Conservation (phyloP, 2,888 invertebrate species). For the Teinopalpus imperialis region DNA sequence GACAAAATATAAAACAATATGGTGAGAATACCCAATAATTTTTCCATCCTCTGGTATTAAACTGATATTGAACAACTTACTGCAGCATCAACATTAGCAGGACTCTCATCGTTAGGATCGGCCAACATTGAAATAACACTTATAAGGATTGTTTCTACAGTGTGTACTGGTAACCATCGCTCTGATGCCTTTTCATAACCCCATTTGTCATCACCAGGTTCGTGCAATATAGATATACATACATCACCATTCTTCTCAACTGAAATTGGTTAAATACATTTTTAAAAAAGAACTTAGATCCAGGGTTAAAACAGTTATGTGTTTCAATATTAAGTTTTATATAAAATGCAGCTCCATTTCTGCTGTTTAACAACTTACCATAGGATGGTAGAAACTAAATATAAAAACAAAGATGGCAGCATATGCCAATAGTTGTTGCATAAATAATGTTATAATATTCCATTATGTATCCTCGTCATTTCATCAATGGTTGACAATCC, state of each 20-base stretch:
- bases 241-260: constrained; percentile 98
- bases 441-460: too few species aligned
- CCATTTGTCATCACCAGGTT: constrained; percentile 99
- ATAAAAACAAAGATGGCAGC: too few species aligned
- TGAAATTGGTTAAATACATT: constrained; percentile 47
- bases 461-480: too few species aligned
- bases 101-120: constrained; percentile 99
- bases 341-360: too few species aligned
- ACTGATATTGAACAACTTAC: constrained; percentile 80
- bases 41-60: neutral
- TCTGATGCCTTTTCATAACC: constrained; percentile 99
- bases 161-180: constrained; percentile 99
- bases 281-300: too few species aligned
- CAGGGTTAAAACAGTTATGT: too few species aligned
- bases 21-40: too few species aligned
- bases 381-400: too few species aligned
- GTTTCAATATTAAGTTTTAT: too few species aligned
- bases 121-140: constrained; percentile 99
- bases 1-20: constrained; percentile 3
- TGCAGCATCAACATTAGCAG: constrained; percentile 99
- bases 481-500: too few species aligned
- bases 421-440: too few species aligned
- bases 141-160: constrained; percentile 99
- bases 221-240: constrained; percentile 99
- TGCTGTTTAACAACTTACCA: too few species aligned